Percentiles rank a stretch among this genome's conserved stretches.
phyloP scores from a whole-genome alignment of 2,888 invertebrate genomes.

The Diloba caeruleocephala region DNA sequence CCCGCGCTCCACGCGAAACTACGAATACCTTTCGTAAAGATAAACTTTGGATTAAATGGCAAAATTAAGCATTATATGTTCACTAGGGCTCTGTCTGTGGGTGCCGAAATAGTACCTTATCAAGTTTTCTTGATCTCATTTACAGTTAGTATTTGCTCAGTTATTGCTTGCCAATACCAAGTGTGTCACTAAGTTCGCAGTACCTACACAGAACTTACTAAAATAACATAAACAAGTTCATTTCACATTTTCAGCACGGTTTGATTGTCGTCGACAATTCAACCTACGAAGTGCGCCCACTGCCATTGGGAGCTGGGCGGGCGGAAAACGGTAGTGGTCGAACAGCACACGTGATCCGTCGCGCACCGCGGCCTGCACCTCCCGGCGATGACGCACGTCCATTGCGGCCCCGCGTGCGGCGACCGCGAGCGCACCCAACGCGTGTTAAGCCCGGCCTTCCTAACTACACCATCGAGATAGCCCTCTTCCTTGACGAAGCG shows the following conservation, averaged over 20 bases:
- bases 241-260: slow-evolving; percentile 88
- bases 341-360: slow-evolving; percentile 89
- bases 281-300: slow-evolving; percentile 92
- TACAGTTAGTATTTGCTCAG: too few relatives aligned
- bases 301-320: slow-evolving; percentile 80
- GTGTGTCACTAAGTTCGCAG: too few relatives aligned
- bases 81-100: too few relatives aligned
- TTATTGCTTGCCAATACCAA: too few relatives aligned
- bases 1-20: too few relatives aligned
- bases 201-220: too few relatives aligned
- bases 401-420: slow-evolving; percentile 69
- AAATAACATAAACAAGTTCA: neutral
- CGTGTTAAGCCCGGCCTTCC: slow-evolving; percentile 67
- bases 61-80: too few relatives aligned
- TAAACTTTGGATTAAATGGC: too few relatives aligned
- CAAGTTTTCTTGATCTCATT: too few relatives aligned
- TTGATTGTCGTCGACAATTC: slow-evolving; percentile 91
- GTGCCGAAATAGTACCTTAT: too few relatives aligned
- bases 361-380: slow-evolving; percentile 82
- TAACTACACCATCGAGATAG: slow-evolving; percentile 91
- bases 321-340: slow-evolving; percentile 73
- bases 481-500: slow-evolving; percentile 93
- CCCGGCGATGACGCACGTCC: slow-evolving; percentile 81
- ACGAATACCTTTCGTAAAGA: too few relatives aligned
- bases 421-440: slow-evolving; percentile 64